phyloP scores from a whole-genome alignment of 37 sponge, comb jelly and placozoan species.

The Diacarnus erythraeanus region DNA sequence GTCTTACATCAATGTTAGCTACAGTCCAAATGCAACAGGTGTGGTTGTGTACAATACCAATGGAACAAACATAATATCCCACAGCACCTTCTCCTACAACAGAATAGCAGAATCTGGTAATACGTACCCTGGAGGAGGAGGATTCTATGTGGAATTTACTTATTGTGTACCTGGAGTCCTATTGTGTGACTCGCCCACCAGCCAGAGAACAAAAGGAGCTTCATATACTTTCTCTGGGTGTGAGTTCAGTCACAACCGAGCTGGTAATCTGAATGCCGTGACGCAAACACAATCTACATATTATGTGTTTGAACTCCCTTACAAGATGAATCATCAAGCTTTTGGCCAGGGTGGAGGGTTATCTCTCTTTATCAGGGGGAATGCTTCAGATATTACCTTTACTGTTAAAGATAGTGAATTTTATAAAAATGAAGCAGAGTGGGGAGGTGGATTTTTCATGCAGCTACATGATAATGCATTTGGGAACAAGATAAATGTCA shows the following conservation, averaged over 20 bases:
- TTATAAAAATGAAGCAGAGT: slow-evolving; percentile 14
- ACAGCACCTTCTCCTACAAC: slow-evolving; percentile 24
- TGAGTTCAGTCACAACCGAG: slow-evolving; percentile 25
- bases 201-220: not conserved
- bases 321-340: slow-evolving; percentile 12
- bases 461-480: slow-evolving; percentile 36
- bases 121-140: not conserved
- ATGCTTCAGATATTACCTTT: slow-evolving; percentile 24
- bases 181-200: not conserved
- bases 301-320: slow-evolving; percentile 10
- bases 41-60: slow-evolving; percentile 37
- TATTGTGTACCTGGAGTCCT: slow-evolving; percentile 50
- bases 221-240: slow-evolving; percentile 16
- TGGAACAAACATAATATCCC: slow-evolving; percentile 2
- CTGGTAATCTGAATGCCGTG: not conserved
- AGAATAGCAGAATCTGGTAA: not conserved
- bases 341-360: slow-evolving; percentile 65
- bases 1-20: not conserved
- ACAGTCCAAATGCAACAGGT: slow-evolving; percentile 41
- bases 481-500: slow-evolving; percentile 6
- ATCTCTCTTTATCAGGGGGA: slow-evolving; percentile 48
- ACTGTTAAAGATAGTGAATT: slow-evolving; percentile 23
- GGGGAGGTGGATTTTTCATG: slow-evolving; percentile 60
- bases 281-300: not conserved
- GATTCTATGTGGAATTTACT: slow-evolving; percentile 45